Evolutionary conservation across 1,140 invertebrate species (phyloP), one percentile per base, ranked within the genome.

Genomic region (Halesus radiatus): DNA sequence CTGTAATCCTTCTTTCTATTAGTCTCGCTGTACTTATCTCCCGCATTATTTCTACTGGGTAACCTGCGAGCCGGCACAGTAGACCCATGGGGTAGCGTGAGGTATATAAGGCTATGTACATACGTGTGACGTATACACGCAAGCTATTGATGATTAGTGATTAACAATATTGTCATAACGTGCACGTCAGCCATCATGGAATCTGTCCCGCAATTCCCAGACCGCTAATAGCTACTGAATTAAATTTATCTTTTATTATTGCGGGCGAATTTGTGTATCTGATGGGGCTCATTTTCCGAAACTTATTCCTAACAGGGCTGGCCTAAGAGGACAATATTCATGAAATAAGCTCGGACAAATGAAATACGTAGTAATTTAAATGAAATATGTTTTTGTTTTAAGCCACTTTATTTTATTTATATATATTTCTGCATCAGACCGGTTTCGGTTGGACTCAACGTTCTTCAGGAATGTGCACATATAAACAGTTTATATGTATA

Each of bases 211-310:
- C 70, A 56, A n/a, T 70, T 32, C 45, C 68, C 45, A 23, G 18
- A n/a, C 70, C 70, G 20, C 50, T 74, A 74, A 74, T 74, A 53
- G 70, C 70, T 56, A 22, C 10, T 20, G 70, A 74, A 74, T 74
- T 26, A 74, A 54, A 56, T 74, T 74, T 74, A 74, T 74, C 50
- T 74, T 74, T 74, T 74, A 74, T 74, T 74, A 74, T 74, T 74
- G 18, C 52, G n/a, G 15, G 15, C 53, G 26, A 74, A 50, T 16
- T 72, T 72, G 29, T 74, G 23, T 56, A 74, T 74, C 70, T n/a
- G 70, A 74, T 74, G 20, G 50, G 23, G 23, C 68, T 52, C 68
- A 50, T 72, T 66, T 37, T 16, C 62, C 23, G 16, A 22, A 66
- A 66, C 62, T 66, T 29, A 66, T 22, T 66, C 29, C 29, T 7